These are phyloP conservation scores for Mormyrops boulengeri DNA, from an alignment of 2,797 vertebrate species.

Conservation along the genomic window DNA sequence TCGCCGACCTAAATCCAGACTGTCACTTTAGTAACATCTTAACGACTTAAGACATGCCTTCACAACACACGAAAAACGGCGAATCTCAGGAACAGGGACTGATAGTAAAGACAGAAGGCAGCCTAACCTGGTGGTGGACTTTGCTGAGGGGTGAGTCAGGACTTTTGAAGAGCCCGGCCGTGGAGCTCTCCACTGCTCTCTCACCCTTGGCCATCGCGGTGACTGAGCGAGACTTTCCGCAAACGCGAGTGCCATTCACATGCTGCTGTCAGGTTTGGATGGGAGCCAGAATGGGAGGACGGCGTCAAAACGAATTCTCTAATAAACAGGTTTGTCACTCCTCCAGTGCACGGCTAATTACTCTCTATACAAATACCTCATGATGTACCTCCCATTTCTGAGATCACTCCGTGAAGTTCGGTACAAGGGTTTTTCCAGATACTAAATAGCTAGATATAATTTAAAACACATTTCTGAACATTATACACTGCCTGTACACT, in stretches of 20 bases:
- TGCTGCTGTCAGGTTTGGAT: slow-evolving; percentile 49
- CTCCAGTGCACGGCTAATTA: not conserved
- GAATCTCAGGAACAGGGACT: not conserved
- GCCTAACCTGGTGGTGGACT: slow-evolving; percentile 58
- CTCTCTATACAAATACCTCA: not conserved
- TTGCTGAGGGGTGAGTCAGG: slow-evolving; percentile 55
- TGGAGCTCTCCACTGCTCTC: slow-evolving; percentile 42
- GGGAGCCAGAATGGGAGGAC: slow-evolving; percentile 44
- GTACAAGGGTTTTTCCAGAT: not conserved
- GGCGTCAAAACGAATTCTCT: slow-evolving; percentile 37
- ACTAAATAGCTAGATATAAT: not conserved
- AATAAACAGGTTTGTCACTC: not conserved
- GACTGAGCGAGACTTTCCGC: slow-evolving; percentile 49
- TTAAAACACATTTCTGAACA: not conserved
- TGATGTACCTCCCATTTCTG: not conserved
- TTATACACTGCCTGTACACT: not conserved
- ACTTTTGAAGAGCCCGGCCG: slow-evolving; percentile 52
- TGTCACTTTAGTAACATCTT: not conserved
- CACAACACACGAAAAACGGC: not conserved
- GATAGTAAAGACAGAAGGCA: not conserved
- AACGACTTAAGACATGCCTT: not conserved
- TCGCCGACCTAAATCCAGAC: not conserved
- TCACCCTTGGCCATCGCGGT: slow-evolving; percentile 62
- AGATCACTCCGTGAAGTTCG: not conserved
- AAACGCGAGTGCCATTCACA: slow-evolving; percentile 56